phyloP scores from a whole-genome alignment of 2,888 invertebrate genomes.

The Shargacucullia verbasci region DNA sequence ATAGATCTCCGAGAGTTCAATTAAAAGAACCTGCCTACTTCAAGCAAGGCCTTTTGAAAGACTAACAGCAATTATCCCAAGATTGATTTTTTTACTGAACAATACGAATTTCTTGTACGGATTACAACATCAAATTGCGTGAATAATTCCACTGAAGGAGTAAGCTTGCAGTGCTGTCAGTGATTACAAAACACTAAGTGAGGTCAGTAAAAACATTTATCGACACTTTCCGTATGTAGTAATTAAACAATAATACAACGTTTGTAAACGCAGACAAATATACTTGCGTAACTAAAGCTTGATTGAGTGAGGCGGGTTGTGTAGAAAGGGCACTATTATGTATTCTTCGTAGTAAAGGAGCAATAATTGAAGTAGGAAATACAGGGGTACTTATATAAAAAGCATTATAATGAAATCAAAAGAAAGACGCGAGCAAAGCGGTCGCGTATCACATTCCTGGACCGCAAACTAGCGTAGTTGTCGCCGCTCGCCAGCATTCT shows the following conservation, averaged over 20 bases:
- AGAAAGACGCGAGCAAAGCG: slow-evolving; percentile 64
- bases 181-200: slow-evolving; percentile 63
- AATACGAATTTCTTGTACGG: slow-evolving; percentile 39
- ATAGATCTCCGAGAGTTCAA: slow-evolving; percentile 51
- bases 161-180: slow-evolving; percentile 44
- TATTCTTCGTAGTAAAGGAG: slow-evolving; percentile 19
- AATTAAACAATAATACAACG: slow-evolving; percentile 40
- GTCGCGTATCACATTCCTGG: slow-evolving; percentile 68
- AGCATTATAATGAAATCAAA: slow-evolving; percentile 58
- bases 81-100: slow-evolving; percentile 45
- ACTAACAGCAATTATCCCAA: slow-evolving; percentile 44
- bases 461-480: slow-evolving; percentile 73
- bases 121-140: slow-evolving; percentile 56
- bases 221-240: slow-evolving; percentile 53
- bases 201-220: slow-evolving; percentile 63
- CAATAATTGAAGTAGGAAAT: slow-evolving; percentile 21
- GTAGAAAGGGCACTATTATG: slow-evolving; percentile 13
- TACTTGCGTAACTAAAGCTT: slow-evolving; percentile 23
- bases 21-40: slow-evolving; percentile 41
- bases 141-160: slow-evolving; percentile 57
- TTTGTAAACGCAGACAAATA: slow-evolving; percentile 22
- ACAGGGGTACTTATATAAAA: slow-evolving; percentile 17
- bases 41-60: slow-evolving; percentile 50
- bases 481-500: slow-evolving; percentile 72
- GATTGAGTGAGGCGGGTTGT: neutral